phyloP scores from a whole-genome alignment of 2,113 vertebrate genomes.

The Archilochus colubris region DNA sequence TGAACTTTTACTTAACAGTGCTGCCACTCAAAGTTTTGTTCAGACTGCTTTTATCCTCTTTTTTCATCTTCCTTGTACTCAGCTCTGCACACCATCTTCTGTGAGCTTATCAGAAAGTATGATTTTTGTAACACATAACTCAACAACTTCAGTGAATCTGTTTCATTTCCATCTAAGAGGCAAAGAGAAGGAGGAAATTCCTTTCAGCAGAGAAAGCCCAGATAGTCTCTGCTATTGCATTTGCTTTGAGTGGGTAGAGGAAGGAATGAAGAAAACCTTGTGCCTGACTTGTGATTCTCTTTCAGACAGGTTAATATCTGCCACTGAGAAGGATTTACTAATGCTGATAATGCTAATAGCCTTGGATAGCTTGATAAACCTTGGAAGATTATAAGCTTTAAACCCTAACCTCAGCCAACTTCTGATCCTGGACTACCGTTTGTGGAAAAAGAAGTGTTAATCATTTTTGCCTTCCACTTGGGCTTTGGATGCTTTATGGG shows the following conservation, averaged over 20 bases:
- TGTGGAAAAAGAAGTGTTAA: not conserved
- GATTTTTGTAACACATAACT: accelerated
- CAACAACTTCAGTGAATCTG: not conserved
- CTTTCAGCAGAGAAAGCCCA: not conserved
- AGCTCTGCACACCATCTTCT: not conserved
- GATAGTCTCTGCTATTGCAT: not conserved
- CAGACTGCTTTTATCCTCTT: not conserved
- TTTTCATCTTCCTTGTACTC: not conserved
- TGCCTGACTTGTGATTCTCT: not conserved
- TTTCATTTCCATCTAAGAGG: not conserved
- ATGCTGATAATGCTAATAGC: accelerated
- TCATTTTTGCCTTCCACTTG: not conserved
- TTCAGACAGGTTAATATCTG: not conserved
- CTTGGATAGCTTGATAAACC: not conserved
- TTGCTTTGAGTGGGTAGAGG: not conserved
- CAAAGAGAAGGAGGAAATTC: not conserved
- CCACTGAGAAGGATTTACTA: not conserved
- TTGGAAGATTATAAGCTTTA: not conserved
- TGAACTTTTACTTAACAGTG: not conserved
- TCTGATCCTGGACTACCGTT: not conserved
- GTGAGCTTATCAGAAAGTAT: not conserved
- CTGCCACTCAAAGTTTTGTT: not conserved
- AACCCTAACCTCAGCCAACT: not conserved
- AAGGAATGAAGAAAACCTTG: not conserved
- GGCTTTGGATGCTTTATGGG: not conserved